Percentiles rank a stretch among this genome's conserved stretches.
Conservation (phyloP, 2,888 invertebrate species). For the Pseudococcus longispinus region DNA sequence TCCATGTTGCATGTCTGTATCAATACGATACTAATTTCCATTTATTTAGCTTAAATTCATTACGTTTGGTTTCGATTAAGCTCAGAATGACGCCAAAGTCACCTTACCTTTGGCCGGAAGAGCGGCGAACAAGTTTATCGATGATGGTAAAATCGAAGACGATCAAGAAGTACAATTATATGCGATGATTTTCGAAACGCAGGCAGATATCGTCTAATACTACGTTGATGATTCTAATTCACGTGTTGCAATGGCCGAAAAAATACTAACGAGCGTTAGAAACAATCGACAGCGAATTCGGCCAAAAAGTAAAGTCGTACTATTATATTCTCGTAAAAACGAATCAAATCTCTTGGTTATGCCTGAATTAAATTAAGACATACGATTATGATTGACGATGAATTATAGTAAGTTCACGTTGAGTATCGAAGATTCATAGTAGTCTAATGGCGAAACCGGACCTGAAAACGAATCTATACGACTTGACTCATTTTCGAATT, state of each 20-base stretch:
- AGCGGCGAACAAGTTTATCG: conserved; percentile 90
- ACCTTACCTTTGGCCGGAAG: conserved; percentile 87
- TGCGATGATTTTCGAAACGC: conserved; percentile 76
- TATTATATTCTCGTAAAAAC: conserved; percentile 71
- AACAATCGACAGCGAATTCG: conserved; percentile 80
- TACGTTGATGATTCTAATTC: background rate
- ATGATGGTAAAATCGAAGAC: conserved; percentile 86
- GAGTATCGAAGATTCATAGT: too few species aligned
- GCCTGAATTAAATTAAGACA: too few species aligned
- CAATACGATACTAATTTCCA: background rate
- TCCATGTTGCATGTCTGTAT: conserved; percentile 82
- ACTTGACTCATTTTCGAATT: conserved; percentile 49
- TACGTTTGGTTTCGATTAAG: conserved; percentile 58
- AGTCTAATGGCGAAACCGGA: too few species aligned
- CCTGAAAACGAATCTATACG: too few species aligned
- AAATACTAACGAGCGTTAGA: conserved; percentile 83
- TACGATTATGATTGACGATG: too few species aligned
- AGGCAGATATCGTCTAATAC: conserved; percentile 57
- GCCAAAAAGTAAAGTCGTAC: conserved; percentile 73
- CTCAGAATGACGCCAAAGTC: conserved; percentile 66
- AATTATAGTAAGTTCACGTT: too few species aligned
- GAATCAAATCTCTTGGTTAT: conserved; percentile 65
- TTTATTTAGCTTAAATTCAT: background rate
- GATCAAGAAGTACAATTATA: conserved; percentile 94
- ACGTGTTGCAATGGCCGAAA: background rate